Conservation (phyloP, 2,113 vertebrate species). For the Falco punctatus region DNA sequence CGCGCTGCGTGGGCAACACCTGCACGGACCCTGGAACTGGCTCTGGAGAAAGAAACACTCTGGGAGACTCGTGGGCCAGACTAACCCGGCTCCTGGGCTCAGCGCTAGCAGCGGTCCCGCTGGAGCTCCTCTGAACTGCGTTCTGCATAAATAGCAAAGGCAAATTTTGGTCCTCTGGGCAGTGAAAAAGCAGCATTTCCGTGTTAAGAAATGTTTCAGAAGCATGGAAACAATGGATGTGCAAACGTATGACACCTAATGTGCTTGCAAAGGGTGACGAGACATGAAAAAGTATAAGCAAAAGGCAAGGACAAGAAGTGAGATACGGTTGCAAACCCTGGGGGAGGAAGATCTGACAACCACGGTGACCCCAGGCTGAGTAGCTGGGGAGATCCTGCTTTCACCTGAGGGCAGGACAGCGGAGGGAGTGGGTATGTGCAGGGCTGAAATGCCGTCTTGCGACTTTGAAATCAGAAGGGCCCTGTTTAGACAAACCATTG, state of each 20-base stretch:
- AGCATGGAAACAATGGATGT: not conserved
- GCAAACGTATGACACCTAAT: not conserved
- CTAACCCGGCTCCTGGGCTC: not conserved
- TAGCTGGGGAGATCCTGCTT: fast-evolving
- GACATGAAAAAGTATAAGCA: not conserved
- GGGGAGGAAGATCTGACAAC: not conserved
- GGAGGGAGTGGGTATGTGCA: not conserved
- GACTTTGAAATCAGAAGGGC: not conserved
- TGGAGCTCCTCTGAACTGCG: not conserved
- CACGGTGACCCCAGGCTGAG: not conserved
- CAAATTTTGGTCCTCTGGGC: not conserved
- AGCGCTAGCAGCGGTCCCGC: not conserved
- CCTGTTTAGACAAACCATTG: not conserved
- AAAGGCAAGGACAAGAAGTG: not conserved
- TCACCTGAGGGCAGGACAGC: not conserved
- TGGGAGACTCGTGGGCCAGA: not conserved
- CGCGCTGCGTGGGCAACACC: fast-evolving
- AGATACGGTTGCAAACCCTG: not conserved
- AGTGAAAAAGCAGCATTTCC: not conserved
- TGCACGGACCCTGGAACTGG: not conserved
- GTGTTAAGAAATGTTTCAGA: not conserved
- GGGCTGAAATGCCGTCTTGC: not conserved
- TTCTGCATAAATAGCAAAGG: not conserved
- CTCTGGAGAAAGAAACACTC: not conserved
- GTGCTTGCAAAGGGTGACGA: not conserved